Base-by-base conservation (phyloP, 2,113 vertebrate species). In the Hippocampus mohnikei region DNA sequence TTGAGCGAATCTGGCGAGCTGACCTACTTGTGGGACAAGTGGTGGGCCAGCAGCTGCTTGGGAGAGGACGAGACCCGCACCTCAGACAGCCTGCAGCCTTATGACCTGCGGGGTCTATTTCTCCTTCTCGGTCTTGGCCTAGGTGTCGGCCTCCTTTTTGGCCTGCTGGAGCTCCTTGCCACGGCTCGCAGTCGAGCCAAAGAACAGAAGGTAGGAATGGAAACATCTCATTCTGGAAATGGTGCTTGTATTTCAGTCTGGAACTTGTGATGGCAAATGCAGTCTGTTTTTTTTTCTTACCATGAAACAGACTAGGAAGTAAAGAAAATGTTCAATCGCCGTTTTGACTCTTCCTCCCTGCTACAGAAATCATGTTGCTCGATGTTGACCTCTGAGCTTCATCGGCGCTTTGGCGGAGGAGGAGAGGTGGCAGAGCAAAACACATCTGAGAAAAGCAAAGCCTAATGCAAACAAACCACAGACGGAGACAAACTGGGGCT, bases 311-410 rank as follows among this genome's bases (percentile, higher is more conserved):
- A 11, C 21, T 50, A 18, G 18, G 48, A 50, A 20, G 48, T 50
- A 50, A 5, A 6, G 48, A 50, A 50, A 52, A 53, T 23, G 9
- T 53, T n/a, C 2, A 53, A 23, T 23, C 8, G 5, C 66, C 25
- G 12, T 21, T 73, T 7, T 52, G 41, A 2, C 41, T 76, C 5
- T 25, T 68, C 16, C 53, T 40, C 18, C 73, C 41, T 59, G 40
- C 18, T 1, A 1, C 90, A 96, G 95, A 95, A 92, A 79, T 94
- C 95, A 0, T 96, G 94, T 76, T 96, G 95, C 85, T 91, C 93
- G 0, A 84, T 92, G 67, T 83, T 95, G 88, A 91, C 86, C 1
- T 92, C 92, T 62, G 95, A 96, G 74, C 86, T 96, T 66, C 90
- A 86, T 74, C 83, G 85, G 18, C 90, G 95, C 3, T 92, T 96